Conservation (phyloP, 2,888 invertebrate species). For the Aphodius granarius region DNA sequence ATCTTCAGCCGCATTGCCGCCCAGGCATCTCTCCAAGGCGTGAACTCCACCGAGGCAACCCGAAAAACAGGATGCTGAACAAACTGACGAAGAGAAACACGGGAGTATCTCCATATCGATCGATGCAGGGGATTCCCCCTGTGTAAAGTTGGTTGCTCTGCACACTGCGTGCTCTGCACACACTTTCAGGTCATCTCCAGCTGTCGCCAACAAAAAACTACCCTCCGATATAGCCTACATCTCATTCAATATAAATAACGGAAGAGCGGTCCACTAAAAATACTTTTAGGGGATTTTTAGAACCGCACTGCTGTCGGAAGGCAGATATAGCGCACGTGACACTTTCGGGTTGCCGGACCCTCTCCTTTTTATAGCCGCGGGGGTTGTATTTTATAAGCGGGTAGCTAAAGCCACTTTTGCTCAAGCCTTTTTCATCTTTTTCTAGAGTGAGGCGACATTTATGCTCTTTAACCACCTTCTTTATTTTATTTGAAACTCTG, state of each 20-base stretch:
- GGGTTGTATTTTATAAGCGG: not conserved
- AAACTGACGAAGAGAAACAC: not conserved
- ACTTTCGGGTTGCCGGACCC: not conserved
- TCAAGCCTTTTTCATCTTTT: not conserved
- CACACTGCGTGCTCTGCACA: too few species aligned
- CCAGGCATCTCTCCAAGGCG: not conserved
- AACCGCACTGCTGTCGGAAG: not conserved
- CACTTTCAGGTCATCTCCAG: not conserved
- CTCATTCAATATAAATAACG: not conserved
- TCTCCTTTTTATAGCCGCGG: not conserved
- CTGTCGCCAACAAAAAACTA: not conserved
- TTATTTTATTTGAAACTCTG: not conserved
- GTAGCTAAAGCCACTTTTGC: not conserved
- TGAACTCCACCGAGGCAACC: not conserved
- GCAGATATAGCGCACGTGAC: not conserved
- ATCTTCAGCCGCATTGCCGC: slow-evolving; percentile 9
- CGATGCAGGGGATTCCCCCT: too few species aligned
- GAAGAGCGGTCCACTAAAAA: not conserved
- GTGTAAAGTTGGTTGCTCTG: too few species aligned
- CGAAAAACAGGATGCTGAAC: slow-evolving; percentile 4
- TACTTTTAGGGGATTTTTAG: not conserved
- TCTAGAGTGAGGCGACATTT: not conserved
- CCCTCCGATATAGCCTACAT: not conserved
- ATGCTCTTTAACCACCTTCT: not conserved
- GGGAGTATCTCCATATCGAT: too few species aligned